phyloP scores from a whole-genome alignment of 2,113 vertebrate genomes.

The Phalacrocorax aristotelis region DNA sequence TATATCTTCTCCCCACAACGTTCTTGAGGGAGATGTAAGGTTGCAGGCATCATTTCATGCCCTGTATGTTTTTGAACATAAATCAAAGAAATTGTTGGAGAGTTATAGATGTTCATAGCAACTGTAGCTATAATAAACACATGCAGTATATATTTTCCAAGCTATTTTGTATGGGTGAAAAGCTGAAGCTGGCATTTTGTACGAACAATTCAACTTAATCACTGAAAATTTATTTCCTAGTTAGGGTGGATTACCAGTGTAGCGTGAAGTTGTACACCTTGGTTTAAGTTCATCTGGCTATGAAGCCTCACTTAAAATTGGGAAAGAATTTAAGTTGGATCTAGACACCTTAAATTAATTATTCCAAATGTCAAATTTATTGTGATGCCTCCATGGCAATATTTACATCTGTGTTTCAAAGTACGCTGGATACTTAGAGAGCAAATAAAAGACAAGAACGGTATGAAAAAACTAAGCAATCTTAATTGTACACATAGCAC shows the following conservation, averaged over 20 bases:
- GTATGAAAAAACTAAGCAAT: not conserved
- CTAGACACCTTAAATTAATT: conserved; percentile 18
- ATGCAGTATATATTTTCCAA: conserved; percentile 75
- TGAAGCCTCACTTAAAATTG: conserved; percentile 34
- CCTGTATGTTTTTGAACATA: conserved; percentile 83
- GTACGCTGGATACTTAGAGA: not conserved
- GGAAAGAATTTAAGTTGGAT: conserved; percentile 48
- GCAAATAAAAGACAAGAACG: not conserved
- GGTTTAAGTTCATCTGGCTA: conserved; percentile 54
- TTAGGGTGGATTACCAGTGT: conserved; percentile 49
- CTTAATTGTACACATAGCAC: not conserved
- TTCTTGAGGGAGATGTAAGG: conserved; percentile 81
- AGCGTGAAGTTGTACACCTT: conserved; percentile 51
- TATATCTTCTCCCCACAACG: conserved; percentile 71
- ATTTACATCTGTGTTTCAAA: not conserved
- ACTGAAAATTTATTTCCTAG: conserved; percentile 72
- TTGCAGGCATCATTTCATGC: conserved; percentile 84
- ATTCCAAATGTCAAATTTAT: not conserved
- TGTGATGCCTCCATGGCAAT: not conserved
- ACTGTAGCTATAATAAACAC: conserved; percentile 78
- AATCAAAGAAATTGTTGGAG: conserved; percentile 83
- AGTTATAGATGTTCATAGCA: conserved; percentile 81
- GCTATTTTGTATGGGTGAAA: conserved; percentile 73
- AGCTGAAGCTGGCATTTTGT: conserved; percentile 68
- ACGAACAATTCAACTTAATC: conserved; percentile 68